phyloP scores from a whole-genome alignment of 1,140 invertebrate species.

The Pachypeltis micranthus region DNA sequence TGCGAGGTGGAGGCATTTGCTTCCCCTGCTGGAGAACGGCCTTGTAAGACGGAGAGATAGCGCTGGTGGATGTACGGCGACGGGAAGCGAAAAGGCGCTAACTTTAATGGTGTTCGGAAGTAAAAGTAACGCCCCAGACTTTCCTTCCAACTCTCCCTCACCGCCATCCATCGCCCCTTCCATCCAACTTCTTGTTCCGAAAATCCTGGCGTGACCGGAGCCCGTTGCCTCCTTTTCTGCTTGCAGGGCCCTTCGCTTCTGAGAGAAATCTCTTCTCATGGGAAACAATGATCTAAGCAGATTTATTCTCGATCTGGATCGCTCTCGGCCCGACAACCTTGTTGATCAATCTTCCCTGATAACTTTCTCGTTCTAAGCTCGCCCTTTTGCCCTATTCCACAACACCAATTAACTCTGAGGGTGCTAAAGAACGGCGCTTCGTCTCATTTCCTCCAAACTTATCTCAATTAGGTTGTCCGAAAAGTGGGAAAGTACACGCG shows the following conservation, averaged over 20 bases:
- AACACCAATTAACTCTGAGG: not conserved
- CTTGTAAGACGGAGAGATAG: not conserved
- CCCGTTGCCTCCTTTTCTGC: not conserved
- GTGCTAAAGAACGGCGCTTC: not conserved
- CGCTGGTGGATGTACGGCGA: not conserved
- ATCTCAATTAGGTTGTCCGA: not conserved
- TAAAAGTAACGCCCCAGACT: not conserved
- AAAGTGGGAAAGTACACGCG: too few species aligned
- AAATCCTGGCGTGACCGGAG: slow-evolving; percentile 7
- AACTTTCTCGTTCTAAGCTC: not conserved
- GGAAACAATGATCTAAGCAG: slow-evolving; percentile 2
- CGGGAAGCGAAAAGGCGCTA: slow-evolving; percentile 2
- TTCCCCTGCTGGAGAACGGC: too few species aligned
- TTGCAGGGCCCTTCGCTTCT: too few species aligned
- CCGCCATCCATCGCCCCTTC: not conserved
- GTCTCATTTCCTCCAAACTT: not conserved
- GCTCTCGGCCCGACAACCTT: not conserved
- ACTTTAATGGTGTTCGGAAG: not conserved
- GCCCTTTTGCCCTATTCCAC: not conserved
- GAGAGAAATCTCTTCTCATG: not conserved
- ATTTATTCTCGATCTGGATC: slow-evolving; percentile 5
- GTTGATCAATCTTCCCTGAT: not conserved
- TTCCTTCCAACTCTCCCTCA: not conserved
- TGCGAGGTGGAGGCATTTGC: too few species aligned
- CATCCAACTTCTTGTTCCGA: not conserved